A percentile compares a stretch with the other conserved stretches of the same genome.
Conservation (phyloP, 2,888 invertebrate genomes). For the Sthenelais limicola region DNA sequence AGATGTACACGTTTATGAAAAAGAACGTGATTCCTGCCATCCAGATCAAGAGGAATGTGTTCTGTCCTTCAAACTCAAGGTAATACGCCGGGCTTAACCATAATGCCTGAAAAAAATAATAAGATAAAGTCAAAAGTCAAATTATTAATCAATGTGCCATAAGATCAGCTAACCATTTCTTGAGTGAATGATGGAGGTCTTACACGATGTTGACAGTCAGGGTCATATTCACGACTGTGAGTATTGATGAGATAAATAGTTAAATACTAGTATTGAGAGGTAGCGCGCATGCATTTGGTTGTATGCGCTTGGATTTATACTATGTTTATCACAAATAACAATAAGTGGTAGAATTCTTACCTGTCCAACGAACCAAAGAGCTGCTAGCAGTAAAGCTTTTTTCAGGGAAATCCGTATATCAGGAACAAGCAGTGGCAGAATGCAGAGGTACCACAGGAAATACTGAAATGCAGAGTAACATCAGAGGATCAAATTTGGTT, state of each 20-base stretch:
- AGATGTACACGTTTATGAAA: constrained; percentile 79
- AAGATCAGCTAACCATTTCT: not conserved
- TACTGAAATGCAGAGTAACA: too few species aligned
- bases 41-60: constrained; percentile 90
- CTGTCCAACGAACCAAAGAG: constrained; percentile 74
- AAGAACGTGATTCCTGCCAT: constrained; percentile 88
- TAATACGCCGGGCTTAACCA: constrained; percentile 95
- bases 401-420: constrained; percentile 55
- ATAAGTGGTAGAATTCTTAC: too few species aligned
- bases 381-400: constrained; percentile 74
- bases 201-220: too few species aligned
- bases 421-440: constrained; percentile 80
- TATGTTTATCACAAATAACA: too few species aligned
- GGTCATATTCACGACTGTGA: too few species aligned
- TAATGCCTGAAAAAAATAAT: constrained; percentile 78
- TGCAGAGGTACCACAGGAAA: constrained; percentile 90
- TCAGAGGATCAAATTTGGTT: too few species aligned
- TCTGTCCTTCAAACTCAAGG: constrained; percentile 88
- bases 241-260: too few species aligned
- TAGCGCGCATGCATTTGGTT: too few species aligned
- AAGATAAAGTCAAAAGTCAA: not conserved
- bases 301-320: too few species aligned
- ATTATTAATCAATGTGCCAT: not conserved
- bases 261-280: too few species aligned
- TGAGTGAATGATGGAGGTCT: too few species aligned